Conservation (phyloP, 2,797 vertebrate species). For the Gymnothorax javanicus region DNA sequence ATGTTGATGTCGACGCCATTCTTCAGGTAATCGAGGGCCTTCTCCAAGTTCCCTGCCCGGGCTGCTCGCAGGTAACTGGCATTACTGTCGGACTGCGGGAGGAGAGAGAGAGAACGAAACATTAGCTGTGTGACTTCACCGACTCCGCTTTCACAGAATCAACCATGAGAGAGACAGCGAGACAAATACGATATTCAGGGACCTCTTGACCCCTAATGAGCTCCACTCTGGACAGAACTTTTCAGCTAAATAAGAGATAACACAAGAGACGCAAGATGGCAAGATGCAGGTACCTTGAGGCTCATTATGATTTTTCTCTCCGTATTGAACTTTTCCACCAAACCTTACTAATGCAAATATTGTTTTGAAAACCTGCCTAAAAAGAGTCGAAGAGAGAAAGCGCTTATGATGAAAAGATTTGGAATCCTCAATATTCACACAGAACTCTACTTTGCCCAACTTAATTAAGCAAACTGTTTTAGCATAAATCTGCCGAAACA, state of each 20-base stretch:
- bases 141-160: neutral
- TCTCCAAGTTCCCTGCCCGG: constrained; percentile 93
- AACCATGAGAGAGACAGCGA: neutral
- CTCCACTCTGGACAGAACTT: neutral
- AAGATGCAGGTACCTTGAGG: too few relatives aligned
- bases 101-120: constrained; percentile 37
- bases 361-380: too few relatives aligned
- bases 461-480: too few relatives aligned
- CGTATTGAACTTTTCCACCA: neutral
- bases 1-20: constrained; percentile 97
- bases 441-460: too few relatives aligned
- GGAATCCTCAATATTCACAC: too few relatives aligned
- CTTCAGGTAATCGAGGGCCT: constrained; percentile 96
- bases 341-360: too few relatives aligned
- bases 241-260: too few relatives aligned
- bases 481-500: too few relatives aligned
- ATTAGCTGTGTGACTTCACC: neutral
- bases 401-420: too few relatives aligned
- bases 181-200: neutral
- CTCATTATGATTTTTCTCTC: too few relatives aligned
- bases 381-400: too few relatives aligned
- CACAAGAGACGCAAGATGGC: too few relatives aligned
- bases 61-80: constrained; percentile 95
- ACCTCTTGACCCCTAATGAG: neutral
- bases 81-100: constrained; percentile 86